A percentile compares a stretch with the other conserved stretches of the same genome.
Evolutionary conservation across 2,797 vertebrate genomes (phyloP).

Genomic region (Acanthornis magna): DNA sequence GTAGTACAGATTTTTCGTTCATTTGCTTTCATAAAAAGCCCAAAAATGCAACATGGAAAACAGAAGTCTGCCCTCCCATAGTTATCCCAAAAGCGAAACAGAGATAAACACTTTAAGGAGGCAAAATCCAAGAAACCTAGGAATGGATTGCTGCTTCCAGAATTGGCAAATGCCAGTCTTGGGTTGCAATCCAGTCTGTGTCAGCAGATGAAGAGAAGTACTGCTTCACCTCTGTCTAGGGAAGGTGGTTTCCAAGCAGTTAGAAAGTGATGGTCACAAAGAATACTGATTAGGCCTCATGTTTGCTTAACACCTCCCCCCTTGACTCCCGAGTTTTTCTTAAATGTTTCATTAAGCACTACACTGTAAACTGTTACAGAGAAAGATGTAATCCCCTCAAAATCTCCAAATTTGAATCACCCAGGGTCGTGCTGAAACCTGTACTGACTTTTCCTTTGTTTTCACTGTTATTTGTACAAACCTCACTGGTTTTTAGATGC

Average conservation of each 20-base stretch:
- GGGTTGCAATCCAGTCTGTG: background rate
- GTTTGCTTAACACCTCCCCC: background rate
- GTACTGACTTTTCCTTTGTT: background rate
- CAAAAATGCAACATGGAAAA: background rate
- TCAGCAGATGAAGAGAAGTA: background rate
- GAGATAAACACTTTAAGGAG: background rate
- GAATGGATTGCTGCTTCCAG: background rate
- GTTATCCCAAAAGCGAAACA: background rate
- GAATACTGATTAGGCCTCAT: background rate
- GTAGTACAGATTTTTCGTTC: background rate
- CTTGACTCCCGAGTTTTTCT: rapidly evolving
- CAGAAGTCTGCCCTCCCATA: background rate
- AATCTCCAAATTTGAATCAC: background rate
- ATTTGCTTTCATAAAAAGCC: background rate
- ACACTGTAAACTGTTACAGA: background rate
- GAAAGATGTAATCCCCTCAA: background rate
- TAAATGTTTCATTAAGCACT: background rate
- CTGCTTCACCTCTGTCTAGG: background rate
- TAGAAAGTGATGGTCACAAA: background rate
- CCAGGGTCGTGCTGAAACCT: background rate
- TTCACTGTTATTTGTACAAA: background rate
- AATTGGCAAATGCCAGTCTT: background rate
- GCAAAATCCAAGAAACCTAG: background rate
- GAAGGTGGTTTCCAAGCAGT: background rate
- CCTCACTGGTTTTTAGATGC: background rate